Evolutionary conservation across 1,140 invertebrate genomes (phyloP).

Genomic region (Caenorhabditis inopinata): DNA sequence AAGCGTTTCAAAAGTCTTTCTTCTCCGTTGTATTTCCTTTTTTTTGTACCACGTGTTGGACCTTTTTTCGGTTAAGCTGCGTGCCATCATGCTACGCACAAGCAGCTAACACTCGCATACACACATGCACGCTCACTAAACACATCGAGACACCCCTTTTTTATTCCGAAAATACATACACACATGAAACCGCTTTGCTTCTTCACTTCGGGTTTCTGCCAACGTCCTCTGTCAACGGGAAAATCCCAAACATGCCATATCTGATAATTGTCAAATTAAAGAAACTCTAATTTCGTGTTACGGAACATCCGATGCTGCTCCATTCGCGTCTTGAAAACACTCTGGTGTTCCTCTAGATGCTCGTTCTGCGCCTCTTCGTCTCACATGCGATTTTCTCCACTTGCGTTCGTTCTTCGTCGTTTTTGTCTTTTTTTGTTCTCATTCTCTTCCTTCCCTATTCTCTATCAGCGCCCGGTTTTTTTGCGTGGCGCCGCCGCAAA

Average conservation of each 20-base stretch:
- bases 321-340: too few relatives aligned
- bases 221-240: background rate
- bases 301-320: background rate
- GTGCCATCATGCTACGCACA: constrained; percentile 17
- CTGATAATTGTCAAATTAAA: too few relatives aligned
- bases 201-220: background rate
- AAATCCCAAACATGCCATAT: too few relatives aligned
- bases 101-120: constrained; percentile 25
- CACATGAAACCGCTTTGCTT: background rate
- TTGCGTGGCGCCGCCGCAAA: constrained; percentile 23
- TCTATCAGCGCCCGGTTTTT: constrained; percentile 21
- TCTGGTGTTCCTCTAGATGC: background rate
- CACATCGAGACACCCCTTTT: constrained; percentile 28
- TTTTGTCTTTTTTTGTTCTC: constrained; percentile 4
- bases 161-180: constrained; percentile 28
- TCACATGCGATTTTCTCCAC: background rate
- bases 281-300: background rate
- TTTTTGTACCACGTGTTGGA: background rate
- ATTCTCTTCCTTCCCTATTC: constrained; percentile 1
- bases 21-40: too few relatives aligned
- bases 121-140: constrained; percentile 28
- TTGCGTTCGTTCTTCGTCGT: constrained; percentile 15
- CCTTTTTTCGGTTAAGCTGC: constrained; percentile 1
- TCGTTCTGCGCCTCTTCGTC: background rate
- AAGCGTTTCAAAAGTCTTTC: too few relatives aligned